A percentile compares a stretch with the other conserved stretches of the same genome.
Evolutionary conservation across 2,888 invertebrate species (phyloP).

Genomic region (Sericinus montela): DNA sequence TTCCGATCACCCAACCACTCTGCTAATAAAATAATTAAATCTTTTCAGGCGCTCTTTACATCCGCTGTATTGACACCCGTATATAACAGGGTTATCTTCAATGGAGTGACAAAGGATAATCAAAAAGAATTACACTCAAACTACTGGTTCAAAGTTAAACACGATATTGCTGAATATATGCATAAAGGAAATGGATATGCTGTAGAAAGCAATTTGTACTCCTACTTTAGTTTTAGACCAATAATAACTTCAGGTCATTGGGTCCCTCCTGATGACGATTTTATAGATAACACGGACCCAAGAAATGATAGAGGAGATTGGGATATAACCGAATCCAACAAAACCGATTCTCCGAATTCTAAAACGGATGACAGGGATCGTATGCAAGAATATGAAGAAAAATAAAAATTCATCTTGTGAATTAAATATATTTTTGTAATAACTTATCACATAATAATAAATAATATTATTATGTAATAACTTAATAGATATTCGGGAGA

Average conservation of each 20-base stretch:
- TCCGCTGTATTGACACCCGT: background rate
- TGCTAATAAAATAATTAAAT: background rate
- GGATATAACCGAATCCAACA: background rate
- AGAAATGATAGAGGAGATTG: slow-evolving; percentile 13
- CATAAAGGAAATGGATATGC: no score
- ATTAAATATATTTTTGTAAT: no score
- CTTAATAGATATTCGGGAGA: background rate
- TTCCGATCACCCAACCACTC: no score
- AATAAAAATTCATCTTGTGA: no score
- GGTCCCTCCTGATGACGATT: background rate
- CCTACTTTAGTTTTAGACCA: background rate
- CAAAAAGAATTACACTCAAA: background rate
- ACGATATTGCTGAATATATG: no score
- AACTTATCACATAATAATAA: no score
- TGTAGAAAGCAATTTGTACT: no score
- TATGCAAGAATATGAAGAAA: no score
- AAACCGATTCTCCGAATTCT: no score
- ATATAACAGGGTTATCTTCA: background rate
- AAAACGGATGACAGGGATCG: no score
- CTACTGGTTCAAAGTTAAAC: slow-evolving; percentile 1
- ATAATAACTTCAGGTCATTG: background rate
- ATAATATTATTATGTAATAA: no score
- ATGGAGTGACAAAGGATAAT: no score
- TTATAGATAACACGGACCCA: slow-evolving; percentile 11
- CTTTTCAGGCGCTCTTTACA: slow-evolving; percentile 8